Conservation (phyloP, 2,888 invertebrate genomes). For the Apamea monoglypha region DNA sequence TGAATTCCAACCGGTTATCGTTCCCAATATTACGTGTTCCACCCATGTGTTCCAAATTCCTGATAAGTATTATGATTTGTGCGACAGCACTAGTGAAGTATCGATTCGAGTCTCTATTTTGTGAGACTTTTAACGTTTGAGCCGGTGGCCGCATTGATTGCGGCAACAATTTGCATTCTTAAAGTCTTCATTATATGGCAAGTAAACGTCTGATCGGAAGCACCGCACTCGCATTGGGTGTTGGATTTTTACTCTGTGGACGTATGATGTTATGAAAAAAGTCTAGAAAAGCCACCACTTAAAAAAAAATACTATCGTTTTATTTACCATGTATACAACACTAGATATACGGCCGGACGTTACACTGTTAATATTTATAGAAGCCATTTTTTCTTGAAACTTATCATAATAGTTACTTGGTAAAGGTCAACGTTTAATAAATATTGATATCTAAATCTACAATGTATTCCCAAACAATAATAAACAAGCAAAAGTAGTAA, state of each 20-base stretch:
- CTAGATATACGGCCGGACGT: slow-evolving; percentile 14
- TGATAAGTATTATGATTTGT: slow-evolving; percentile 27
- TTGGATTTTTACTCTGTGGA: neutral
- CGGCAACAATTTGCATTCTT: too few relatives aligned
- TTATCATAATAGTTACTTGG: neutral
- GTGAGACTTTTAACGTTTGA: neutral
- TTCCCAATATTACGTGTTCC: slow-evolving; percentile 34
- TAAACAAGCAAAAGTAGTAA: slow-evolving; percentile 50
- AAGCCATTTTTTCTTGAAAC: slow-evolving; percentile 19
- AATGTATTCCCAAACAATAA: slow-evolving; percentile 50
- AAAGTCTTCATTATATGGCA: too few relatives aligned
- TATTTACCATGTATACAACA: neutral
- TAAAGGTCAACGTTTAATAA: slow-evolving; percentile 39
- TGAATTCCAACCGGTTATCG: slow-evolving; percentile 48
- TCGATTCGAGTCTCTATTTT: neutral
- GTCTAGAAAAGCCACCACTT: neutral
- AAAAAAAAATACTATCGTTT: neutral
- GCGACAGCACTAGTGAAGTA: slow-evolving; percentile 6
- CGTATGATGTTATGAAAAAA: neutral
- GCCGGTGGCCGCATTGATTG: too few relatives aligned
- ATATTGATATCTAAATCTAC: slow-evolving; percentile 33
- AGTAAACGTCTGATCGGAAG: too few relatives aligned
- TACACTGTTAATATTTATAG: slow-evolving; percentile 23
- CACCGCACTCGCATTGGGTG: too few relatives aligned
- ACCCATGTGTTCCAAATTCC: slow-evolving; percentile 23